Base-by-base conservation (phyloP, 92 coral and sea anemone genomes). In the Parazoanthus darwini region DNA sequence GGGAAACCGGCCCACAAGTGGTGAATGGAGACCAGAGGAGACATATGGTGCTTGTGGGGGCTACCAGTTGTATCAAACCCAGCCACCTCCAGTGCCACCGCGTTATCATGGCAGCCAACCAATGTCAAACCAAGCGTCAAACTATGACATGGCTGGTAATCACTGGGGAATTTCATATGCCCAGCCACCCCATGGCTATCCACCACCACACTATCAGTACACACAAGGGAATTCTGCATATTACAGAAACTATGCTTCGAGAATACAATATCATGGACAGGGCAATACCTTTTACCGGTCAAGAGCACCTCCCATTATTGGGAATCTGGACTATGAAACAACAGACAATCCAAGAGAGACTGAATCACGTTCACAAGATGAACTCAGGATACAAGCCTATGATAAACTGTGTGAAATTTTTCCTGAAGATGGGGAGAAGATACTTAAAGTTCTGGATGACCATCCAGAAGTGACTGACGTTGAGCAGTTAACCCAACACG, bases 281-380 rank as follows among this genome's bases (percentile, higher is more conserved):
- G 67, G 92, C 0, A 94, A 95, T 35, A 80, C 93, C 22, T 97
- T 91, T 84, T 89, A 90, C 78, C 80, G 93, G 38, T 92, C 97
- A 44, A 89, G 99, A n/a, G 98, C 96, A 0, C 95, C 94, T 3
- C 99, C 99, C 0, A 92, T 88, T 22, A 90, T 92, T 22, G 97
- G 90, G 42, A 86, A 89, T 44, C 54, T 70, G 29, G 95, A 90
- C 25, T 89, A 88, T 39, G 98, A 95, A 26, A 91, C 86, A 11
- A 87, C 93, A 0, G 98, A 95, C 73, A 89, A 92, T 79, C 91
- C 88, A 23, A 76, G 63, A 86, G 86, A 91, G 8, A 78, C 46
- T 18, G 74, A 50, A 36, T 75, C 88, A 13, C 79, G 44, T 15
- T 84, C 87, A 7, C 75, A 87, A 3, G 94, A 88, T 67, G 93